Conservation (phyloP, 2,888 invertebrate genomes). For the Ochropacha duplaris region DNA sequence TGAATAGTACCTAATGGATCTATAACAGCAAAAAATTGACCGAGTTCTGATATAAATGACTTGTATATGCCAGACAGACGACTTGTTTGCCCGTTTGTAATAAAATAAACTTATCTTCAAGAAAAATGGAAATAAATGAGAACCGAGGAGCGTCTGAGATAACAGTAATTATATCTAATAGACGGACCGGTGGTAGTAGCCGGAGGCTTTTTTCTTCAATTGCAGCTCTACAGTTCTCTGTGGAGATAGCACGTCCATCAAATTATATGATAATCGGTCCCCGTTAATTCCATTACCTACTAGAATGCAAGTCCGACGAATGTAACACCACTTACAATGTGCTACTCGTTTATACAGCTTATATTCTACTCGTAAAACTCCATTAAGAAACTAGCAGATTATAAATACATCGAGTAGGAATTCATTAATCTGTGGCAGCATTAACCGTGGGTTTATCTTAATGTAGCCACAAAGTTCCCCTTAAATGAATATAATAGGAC, state of each 20-base stretch:
- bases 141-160: constrained; percentile 31
- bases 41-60: constrained; percentile 4
- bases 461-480: constrained; percentile 20
- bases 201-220: constrained; percentile 46
- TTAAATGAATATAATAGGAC: constrained; percentile 20
- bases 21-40: background rate
- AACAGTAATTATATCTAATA: constrained; percentile 59
- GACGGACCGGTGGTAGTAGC: constrained; percentile 37
- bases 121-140: constrained; percentile 32
- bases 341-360: constrained; percentile 9
- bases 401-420: background rate
- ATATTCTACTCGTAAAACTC: background rate
- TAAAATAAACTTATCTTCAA: constrained; percentile 19
- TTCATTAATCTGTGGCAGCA: background rate
- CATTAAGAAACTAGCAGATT: background rate
- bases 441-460: constrained; percentile 4
- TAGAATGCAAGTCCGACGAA: constrained; percentile 30
- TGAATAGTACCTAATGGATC: background rate
- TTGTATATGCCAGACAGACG: constrained; percentile 6
- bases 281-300: constrained; percentile 57
- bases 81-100: constrained; percentile 13
- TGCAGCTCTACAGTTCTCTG: constrained; percentile 26
- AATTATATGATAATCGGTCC: constrained; percentile 59
- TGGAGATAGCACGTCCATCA: constrained; percentile 54
- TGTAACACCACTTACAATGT: constrained; percentile 24